Evolutionary conservation across 1,140 invertebrate species (phyloP), one percentile per base, ranked within the genome.

Genomic region (Hyposmocoma kahamanoa): DNA sequence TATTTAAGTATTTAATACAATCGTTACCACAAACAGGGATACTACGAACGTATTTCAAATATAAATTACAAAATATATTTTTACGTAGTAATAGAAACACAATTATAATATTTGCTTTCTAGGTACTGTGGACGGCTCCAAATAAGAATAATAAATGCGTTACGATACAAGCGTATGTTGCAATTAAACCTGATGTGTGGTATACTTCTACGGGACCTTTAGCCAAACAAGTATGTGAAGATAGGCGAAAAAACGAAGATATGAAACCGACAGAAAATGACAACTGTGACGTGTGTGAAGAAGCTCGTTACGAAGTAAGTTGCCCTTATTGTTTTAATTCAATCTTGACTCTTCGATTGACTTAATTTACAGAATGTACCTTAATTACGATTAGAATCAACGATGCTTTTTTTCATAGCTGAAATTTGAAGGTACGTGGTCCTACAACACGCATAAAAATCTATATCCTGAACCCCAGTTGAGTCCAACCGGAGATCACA

Each of bases 401-500:
- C 26, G 49, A 34, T 59, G 24, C 17, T 41, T 53, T 50, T 18
- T 17, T 15, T 2, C 15, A 36, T 17, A 94, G 92, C 89, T 96
- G 0, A 96, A 93, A 3, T 99, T 99, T 76, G 93, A 99, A 86
- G 98, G 98, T 0, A 89, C 97, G 15, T 99, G 98, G 98, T 98
- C 97, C 0, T 90, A 94, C 36, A 95, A 99, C 61, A 99, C 97
- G 0, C 98, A 99, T 83, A 97, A 97, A 0, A 96, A 95, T 77
- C 95, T 98, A 83, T 99, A 96, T 72, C 98, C 98, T 0, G 50
- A 55, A 4, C 88, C 89, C 0, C 92, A 92, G 67, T 90, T 91
- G 36, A n/a, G n/a, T n/a, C n/a, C n/a, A n/a, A n/a, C n/a, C n/a
- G n/a, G n/a, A n/a, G n/a, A n/a, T n/a, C n/a, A n/a, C n/a, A n/a